These are phyloP conservation scores for Maniola hyperantus DNA, from an alignment of 2,888 invertebrate genomes.

Conservation along the genomic window DNA sequence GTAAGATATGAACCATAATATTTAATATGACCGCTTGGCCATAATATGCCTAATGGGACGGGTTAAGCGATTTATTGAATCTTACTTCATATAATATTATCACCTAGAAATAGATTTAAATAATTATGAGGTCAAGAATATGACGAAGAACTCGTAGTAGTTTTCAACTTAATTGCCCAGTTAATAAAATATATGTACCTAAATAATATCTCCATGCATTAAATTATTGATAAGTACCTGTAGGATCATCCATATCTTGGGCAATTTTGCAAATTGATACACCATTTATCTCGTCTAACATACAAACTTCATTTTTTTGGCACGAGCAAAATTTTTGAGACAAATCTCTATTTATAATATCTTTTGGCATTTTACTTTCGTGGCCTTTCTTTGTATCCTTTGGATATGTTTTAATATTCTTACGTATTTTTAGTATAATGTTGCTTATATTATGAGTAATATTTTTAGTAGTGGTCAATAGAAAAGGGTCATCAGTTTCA, in stretches of 20 bases:
- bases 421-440: conserved; percentile 68
- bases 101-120: no score
- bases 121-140: no score
- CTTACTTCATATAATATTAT: no score
- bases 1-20: not conserved
- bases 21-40: no score
- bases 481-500: conserved; percentile 47
- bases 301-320: conserved; percentile 83
- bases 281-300: conserved; percentile 83
- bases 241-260: conserved; percentile 81
- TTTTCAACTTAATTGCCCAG: no score
- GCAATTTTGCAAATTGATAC: conserved; percentile 81
- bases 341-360: conserved; percentile 67
- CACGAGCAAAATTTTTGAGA: conserved; percentile 77
- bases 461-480: conserved; percentile 51
- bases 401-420: conserved; percentile 73
- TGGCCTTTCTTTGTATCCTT: conserved; percentile 55
- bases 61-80: no score
- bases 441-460: conserved; percentile 51
- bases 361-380: conserved; percentile 57
- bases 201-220: not conserved
- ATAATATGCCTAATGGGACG: no score
- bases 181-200: no score
- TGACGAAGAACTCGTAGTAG: no score
- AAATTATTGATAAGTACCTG: conserved; percentile 61